Evolutionary conservation across 1,140 invertebrate species (phyloP).

Genomic region (Dysdera silvatica): DNA sequence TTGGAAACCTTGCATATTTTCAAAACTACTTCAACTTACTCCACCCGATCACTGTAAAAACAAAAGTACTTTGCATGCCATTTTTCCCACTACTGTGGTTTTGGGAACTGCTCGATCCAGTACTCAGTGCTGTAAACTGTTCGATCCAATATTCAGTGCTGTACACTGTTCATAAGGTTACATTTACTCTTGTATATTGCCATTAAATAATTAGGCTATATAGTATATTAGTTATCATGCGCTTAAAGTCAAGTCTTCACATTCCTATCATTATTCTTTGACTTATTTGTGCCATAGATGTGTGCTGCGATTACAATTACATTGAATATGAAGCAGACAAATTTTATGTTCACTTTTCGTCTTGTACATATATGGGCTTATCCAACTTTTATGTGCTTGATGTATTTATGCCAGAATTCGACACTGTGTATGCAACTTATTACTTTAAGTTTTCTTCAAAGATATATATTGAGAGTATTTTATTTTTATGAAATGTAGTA

Average conservation of each 20-base stretch:
- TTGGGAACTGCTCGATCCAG: neutral
- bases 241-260: slow-evolving; percentile 18
- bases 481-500: neutral
- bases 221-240: slow-evolving; percentile 24
- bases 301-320: slow-evolving; percentile 22
- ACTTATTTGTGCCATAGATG: slow-evolving; percentile 22
- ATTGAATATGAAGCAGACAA: slow-evolving; percentile 16
- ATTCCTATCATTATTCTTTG: slow-evolving; percentile 21
- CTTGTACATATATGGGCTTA: slow-evolving; percentile 29
- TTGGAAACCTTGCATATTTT: neutral
- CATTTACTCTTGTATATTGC: slow-evolving; percentile 22
- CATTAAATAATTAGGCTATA: slow-evolving; percentile 22
- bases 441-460: neutral
- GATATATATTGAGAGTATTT: slow-evolving; percentile 6
- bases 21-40: neutral
- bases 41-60: neutral
- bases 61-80: neutral
- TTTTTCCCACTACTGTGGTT: neutral
- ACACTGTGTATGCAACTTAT: neutral
- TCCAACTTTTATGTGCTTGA: slow-evolving; percentile 26
- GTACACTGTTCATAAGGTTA: slow-evolving; percentile 15
- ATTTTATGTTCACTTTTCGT: slow-evolving; percentile 19
- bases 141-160: neutral
- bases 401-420: slow-evolving; percentile 10
- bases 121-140: neutral